These are phyloP conservation scores for Hirtodrosophila histrioides DNA, from an alignment of 2,888 invertebrate species.

Conservation along the genomic window DNA sequence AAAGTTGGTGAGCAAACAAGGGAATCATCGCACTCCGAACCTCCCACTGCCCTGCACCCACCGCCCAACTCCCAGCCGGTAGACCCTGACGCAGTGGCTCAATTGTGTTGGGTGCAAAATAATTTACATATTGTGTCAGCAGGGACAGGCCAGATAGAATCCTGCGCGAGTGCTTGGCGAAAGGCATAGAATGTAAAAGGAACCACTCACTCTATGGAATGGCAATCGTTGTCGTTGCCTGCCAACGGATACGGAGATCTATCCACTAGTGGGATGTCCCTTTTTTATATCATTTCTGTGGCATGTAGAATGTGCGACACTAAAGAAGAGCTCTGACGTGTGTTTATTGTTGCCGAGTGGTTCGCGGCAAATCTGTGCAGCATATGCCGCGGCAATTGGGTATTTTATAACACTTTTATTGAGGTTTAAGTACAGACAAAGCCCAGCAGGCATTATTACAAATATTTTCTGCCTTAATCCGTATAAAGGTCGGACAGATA, in stretches of 20 bases:
- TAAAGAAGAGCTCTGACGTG: constrained; percentile 17
- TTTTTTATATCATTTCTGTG: constrained; percentile 21
- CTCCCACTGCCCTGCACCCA: background rate
- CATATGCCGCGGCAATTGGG: constrained; percentile 47
- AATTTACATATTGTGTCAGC: constrained; percentile 69
- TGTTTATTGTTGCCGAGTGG: background rate
- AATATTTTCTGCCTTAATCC: constrained; percentile 42
- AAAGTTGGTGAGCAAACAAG: constrained; percentile 59
- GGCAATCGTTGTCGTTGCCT: constrained; percentile 9
- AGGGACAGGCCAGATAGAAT: constrained; percentile 10
- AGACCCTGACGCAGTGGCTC: constrained; percentile 7
- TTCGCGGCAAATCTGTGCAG: constrained; percentile 24
- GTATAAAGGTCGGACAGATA: constrained; percentile 45
- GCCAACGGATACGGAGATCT: constrained; percentile 27
- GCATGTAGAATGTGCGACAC: constrained; percentile 25
- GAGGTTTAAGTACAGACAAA: constrained; percentile 17
- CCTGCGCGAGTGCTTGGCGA: constrained; percentile 14
- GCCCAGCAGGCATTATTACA: constrained; percentile 19
- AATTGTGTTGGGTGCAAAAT: constrained; percentile 55
- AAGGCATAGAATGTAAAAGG: constrained; percentile 5
- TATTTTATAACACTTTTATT: constrained; percentile 45
- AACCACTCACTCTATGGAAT: constrained; percentile 22
- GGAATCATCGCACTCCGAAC: constrained; percentile 29
- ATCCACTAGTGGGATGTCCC: constrained; percentile 45
- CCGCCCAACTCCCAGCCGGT: background rate